Evolutionary conservation across 2,888 invertebrate genomes (phyloP).

Genomic region (Nysson spinosus): DNA sequence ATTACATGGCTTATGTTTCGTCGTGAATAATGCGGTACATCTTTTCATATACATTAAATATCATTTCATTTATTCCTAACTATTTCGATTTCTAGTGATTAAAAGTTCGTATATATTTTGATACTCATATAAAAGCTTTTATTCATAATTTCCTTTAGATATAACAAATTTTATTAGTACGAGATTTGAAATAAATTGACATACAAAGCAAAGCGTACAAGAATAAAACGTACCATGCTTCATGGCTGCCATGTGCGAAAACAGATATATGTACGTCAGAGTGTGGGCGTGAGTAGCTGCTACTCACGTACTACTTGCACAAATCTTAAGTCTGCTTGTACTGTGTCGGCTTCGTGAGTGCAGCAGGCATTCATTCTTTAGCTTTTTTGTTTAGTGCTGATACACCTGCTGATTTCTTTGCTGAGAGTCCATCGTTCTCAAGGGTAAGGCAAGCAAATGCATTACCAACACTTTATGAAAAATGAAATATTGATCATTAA

Average conservation of each 20-base stretch:
- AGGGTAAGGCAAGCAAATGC: conserved; percentile 72
- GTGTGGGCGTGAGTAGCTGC: conserved; percentile 69
- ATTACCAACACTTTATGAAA: conserved; percentile 72
- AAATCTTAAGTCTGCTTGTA: conserved; percentile 73
- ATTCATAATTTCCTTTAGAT: conserved; percentile 6
- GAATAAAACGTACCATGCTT: conserved; percentile 78
- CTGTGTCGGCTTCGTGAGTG: conserved; percentile 70
- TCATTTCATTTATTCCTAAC: not conserved
- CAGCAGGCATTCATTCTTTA: conserved; percentile 76
- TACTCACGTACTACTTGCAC: conserved; percentile 73
- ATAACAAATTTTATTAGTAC: conserved; percentile 10
- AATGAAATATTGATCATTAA: conserved; percentile 60
- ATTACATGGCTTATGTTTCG: too few species aligned
- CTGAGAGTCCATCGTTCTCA: conserved; percentile 73
- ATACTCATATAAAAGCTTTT: not conserved
- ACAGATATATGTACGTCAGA: conserved; percentile 66
- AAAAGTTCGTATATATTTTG: not conserved
- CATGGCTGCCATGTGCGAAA: conserved; percentile 79
- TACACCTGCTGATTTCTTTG: conserved; percentile 70
- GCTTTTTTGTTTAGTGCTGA: conserved; percentile 70
- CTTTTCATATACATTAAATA: not conserved
- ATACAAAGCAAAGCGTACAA: conserved; percentile 64
- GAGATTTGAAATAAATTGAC: conserved; percentile 39
- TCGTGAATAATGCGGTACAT: not conserved
- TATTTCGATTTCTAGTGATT: not conserved